A percentile compares a stretch with the other conserved stretches of the same genome.
Conservation (phyloP, 2,113 vertebrate species). For the Climacteris rufus region DNA sequence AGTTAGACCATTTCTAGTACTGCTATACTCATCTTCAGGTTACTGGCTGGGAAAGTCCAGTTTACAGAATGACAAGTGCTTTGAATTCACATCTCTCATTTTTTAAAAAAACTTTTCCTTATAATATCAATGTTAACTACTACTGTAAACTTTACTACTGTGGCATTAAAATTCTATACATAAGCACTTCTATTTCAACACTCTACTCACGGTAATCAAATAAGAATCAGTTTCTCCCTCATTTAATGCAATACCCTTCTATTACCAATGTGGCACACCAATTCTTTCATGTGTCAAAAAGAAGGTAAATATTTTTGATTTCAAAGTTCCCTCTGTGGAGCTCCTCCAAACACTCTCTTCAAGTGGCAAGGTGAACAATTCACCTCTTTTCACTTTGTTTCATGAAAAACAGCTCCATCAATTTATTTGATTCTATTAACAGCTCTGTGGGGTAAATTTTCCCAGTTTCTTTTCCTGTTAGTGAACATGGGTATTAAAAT, state of each 20-base stretch:
- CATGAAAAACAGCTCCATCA: neutral
- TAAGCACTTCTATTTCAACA: neutral
- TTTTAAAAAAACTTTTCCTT: neutral
- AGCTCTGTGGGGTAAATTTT: neutral
- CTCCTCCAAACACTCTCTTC: neutral
- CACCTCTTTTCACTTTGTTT: neutral
- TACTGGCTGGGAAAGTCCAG: neutral
- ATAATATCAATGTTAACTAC: neutral
- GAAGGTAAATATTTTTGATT: neutral
- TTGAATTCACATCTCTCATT: neutral
- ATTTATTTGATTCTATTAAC: neutral
- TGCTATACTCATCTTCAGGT: neutral
- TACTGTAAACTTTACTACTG: neutral
- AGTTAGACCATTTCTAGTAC: neutral
- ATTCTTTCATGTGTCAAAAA: neutral
- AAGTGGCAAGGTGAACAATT: neutral
- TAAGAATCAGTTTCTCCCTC: neutral
- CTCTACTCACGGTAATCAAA: neutral
- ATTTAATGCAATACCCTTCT: neutral
- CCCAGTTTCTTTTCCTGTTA: neutral
- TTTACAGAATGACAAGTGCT: neutral
- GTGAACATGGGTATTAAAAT: neutral
- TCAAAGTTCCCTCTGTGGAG: rapidly evolving
- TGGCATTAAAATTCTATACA: neutral
- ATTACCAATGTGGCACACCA: neutral